These are phyloP conservation scores for Onchidella celtica DNA, from an alignment of 2,888 invertebrate species.

Conservation along the genomic window DNA sequence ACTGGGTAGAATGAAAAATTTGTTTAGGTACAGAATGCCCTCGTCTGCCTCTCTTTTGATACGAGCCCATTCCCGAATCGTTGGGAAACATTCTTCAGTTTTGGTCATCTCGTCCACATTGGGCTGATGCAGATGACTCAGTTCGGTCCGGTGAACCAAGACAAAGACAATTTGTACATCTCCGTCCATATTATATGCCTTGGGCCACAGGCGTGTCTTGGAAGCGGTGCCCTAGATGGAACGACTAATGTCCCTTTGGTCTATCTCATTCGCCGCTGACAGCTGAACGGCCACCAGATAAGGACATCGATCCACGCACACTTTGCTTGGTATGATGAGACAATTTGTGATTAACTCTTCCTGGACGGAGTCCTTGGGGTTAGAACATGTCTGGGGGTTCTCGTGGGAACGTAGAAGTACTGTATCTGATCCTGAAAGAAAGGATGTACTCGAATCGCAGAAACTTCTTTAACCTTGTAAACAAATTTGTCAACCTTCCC, in stretches of 20 bases:
- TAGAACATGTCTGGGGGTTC: slow-evolving; percentile 19
- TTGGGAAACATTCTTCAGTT: neutral
- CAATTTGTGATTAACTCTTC: slow-evolving; percentile 2
- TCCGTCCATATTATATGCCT: neutral
- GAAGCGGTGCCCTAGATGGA: slow-evolving; percentile 26
- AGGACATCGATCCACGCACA: slow-evolving; percentile 22
- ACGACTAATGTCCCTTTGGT: neutral
- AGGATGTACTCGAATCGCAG: too few relatives aligned
- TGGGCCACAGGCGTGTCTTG: slow-evolving; percentile 30
- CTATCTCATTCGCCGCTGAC: neutral
- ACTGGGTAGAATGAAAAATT: too few relatives aligned
- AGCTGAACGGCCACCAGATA: slow-evolving; percentile 10
- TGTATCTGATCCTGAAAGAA: neutral
- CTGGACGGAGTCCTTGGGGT: neutral
- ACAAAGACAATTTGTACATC: slow-evolving; percentile 26
- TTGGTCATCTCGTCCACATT: slow-evolving; percentile 6
- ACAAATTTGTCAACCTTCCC: too few relatives aligned
- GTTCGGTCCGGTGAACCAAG: slow-evolving; percentile 4
- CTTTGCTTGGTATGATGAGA: slow-evolving; percentile 11
- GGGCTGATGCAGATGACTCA: neutral
- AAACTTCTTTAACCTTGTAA: too few relatives aligned
- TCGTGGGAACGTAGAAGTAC: neutral
- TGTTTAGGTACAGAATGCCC: slow-evolving; percentile 32
- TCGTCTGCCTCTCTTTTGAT: slow-evolving; percentile 19
- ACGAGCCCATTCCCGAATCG: neutral